Evolutionary conservation across 1,140 invertebrate species (phyloP), one percentile per base, ranked within the genome.

Genomic region (Dinothrombium tinctorium): DNA sequence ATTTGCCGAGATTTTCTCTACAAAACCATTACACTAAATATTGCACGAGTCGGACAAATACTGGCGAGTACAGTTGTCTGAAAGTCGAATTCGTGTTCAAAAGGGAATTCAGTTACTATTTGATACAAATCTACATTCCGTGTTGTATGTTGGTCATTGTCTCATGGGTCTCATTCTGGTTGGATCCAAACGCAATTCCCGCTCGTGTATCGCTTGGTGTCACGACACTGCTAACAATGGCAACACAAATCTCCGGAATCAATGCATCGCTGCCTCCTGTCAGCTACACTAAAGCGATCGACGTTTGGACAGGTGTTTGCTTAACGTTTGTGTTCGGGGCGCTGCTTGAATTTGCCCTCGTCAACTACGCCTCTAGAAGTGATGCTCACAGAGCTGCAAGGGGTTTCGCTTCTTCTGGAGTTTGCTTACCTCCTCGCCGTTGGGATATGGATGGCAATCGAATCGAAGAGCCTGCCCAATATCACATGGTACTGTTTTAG

Each of bases 111-210:
- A 82, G 76, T 64, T 94, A 92, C 71, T 92, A 94, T 66, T 69
- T 94, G 49, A 87, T 92, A 56, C 86, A 92, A 45, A 87, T 89
- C 62, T 89, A 90, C 68, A 87, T 89, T 52, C 83, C 83, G 25
- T 89, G 83, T 68, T 87, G 82, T 64, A 89, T 87, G 83, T 61
- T 89, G 53, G 84, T 92, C 55, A 89, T 92, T 56, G 86, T 92
- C 42, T 87, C 81, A 28, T 90, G 86, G 86, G 87, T 92, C 40
- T 86, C 80, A 41, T 92, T 94, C 65, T 94, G 86, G 86, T 64
- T 92, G 51, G 86, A 94, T 66, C 83, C 90, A 67, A 83, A 83
- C 54, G 86, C 86, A 37, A 83, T 90, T 41, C 84, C 84, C 28
- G 86, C 86, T 33, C 66, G 86, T 49, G 86, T 94, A 11, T 89